Evolutionary conservation across 2,888 invertebrate genomes (phyloP).

Genomic region (Drepanosiphum platanoidis): DNA sequence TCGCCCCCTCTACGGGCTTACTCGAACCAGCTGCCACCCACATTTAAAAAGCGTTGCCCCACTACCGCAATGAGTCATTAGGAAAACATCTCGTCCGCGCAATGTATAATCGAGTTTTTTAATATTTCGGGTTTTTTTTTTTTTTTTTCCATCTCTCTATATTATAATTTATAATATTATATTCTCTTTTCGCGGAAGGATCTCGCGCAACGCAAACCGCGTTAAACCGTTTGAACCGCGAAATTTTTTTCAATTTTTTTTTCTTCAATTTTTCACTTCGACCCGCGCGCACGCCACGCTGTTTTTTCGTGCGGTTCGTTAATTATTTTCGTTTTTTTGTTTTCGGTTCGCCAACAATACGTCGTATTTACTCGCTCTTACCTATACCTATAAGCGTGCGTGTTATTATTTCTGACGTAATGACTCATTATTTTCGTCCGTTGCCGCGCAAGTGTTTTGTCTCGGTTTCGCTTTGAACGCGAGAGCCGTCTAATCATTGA

Average conservation of each 20-base stretch:
- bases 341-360: background rate
- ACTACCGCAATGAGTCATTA: constrained; percentile 34
- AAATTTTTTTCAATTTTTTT: too few species aligned
- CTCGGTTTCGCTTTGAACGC: background rate
- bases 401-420: background rate
- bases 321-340: background rate
- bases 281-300: background rate
- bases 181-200: background rate
- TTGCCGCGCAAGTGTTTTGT: background rate
- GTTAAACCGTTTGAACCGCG: background rate
- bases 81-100: constrained; percentile 23
- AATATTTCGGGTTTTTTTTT: background rate
- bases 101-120: constrained; percentile 3
- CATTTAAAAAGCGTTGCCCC: constrained; percentile 9
- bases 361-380: background rate
- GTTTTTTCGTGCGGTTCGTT: too few species aligned
- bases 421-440: background rate
- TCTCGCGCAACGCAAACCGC: background rate
- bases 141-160: background rate
- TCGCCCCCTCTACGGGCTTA: background rate
- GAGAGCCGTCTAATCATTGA: too few species aligned
- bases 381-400: too few species aligned
- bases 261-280: background rate
- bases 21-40: constrained; percentile 12
- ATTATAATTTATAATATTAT: too few species aligned